Evolutionary conservation across 2,113 vertebrate genomes (phyloP).

Genomic region (Oostethus manadensis): DNA sequence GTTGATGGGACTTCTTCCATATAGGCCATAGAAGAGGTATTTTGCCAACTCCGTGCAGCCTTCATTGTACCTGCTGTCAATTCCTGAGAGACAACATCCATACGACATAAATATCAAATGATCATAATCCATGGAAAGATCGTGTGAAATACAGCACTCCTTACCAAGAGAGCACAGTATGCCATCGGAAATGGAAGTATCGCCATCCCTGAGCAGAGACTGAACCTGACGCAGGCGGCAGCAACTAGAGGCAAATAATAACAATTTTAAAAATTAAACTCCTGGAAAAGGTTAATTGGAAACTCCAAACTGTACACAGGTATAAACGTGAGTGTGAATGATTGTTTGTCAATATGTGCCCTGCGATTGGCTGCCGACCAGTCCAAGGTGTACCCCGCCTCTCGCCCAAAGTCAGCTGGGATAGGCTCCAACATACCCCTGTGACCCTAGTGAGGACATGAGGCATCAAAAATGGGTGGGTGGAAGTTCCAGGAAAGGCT

Average conservation of each 20-base stretch:
- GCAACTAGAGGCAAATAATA: constrained; percentile 68
- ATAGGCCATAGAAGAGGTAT: constrained; percentile 91
- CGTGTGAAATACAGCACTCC: constrained; percentile 8
- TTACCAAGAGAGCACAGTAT: constrained; percentile 92
- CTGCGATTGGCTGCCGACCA: too few relatives aligned
- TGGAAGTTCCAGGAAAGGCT: background rate
- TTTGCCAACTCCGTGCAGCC: constrained; percentile 92
- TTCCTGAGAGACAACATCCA: constrained; percentile 71
- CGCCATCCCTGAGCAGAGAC: constrained; percentile 77
- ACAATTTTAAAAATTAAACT: background rate
- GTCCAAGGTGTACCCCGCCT: too few relatives aligned
- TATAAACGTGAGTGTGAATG: too few relatives aligned
- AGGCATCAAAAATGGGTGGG: too few relatives aligned
- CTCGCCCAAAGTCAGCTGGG: too few relatives aligned
- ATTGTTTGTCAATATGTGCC: too few relatives aligned
- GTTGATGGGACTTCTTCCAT: constrained; percentile 77
- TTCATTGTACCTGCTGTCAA: constrained; percentile 93
- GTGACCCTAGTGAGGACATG: too few relatives aligned
- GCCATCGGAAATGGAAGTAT: constrained; percentile 79
- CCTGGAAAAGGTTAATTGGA: too few relatives aligned
- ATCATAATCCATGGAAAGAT: background rate
- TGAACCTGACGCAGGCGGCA: constrained; percentile 86
- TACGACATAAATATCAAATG: background rate
- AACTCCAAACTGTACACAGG: too few relatives aligned
- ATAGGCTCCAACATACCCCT: too few relatives aligned